phyloP scores from a whole-genome alignment of 2,797 vertebrate species.

The Rhinophrynus dorsalis region DNA sequence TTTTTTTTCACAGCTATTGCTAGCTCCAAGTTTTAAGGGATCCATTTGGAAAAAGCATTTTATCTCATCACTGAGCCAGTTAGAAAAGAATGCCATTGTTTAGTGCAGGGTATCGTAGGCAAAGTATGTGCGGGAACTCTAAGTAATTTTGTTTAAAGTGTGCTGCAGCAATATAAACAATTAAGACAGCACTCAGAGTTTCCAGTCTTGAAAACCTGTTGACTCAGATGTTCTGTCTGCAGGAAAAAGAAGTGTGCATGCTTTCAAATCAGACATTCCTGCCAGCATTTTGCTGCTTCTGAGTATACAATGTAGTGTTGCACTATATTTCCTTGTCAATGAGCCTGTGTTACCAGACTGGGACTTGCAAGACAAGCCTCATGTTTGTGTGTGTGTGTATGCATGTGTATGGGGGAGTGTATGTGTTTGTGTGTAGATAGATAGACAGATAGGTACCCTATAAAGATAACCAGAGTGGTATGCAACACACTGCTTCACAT shows the following conservation, averaged over 20 bases:
- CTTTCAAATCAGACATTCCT: conserved; percentile 60
- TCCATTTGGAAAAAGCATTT: conserved; percentile 61
- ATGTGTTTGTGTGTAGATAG: too few species aligned
- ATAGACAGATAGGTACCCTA: too few species aligned
- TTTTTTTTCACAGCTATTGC: background rate
- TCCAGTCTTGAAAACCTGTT: conserved; percentile 80
- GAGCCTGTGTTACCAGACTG: conserved; percentile 35
- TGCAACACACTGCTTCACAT: too few species aligned
- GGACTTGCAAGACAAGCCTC: background rate
- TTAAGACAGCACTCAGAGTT: conserved; percentile 75
- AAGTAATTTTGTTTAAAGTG: conserved; percentile 78
- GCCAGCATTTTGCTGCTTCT: conserved; percentile 49
- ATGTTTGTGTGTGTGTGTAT: too few species aligned
- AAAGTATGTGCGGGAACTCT: conserved; percentile 72
- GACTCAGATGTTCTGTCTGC: conserved; percentile 75
- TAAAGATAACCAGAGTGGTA: too few species aligned
- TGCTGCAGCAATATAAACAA: conserved; percentile 74
- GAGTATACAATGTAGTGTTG: conserved; percentile 51
- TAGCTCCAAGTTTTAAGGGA: conserved; percentile 53
- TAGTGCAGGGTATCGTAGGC: conserved; percentile 71
- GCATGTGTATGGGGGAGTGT: too few species aligned
- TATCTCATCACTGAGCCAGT: conserved; percentile 61
- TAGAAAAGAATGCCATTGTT: conserved; percentile 76
- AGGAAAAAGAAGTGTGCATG: conserved; percentile 65
- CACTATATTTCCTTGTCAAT: conserved; percentile 47